Percentiles rank a stretch among this genome's conserved stretches.
Conservation (phyloP, 2,888 invertebrate species). For the Pandemis cinnamomeana region DNA sequence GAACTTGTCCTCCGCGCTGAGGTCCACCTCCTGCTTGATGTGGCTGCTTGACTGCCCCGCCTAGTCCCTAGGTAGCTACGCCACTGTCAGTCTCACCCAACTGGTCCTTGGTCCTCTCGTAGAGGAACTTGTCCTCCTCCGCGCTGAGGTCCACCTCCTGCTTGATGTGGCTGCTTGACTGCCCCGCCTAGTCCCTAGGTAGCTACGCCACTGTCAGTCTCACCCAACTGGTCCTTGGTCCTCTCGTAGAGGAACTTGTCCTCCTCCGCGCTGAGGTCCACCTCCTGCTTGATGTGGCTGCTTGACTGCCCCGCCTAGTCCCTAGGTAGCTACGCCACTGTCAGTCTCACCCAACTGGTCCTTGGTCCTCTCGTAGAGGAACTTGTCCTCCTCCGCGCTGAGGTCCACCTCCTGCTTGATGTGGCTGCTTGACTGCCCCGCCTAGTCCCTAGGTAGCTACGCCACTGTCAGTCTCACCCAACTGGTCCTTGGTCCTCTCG, state of each 20-base stretch:
- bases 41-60: too few relatives aligned
- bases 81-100: slow-evolving; percentile 55
- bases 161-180: slow-evolving; percentile 76
- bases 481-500: slow-evolving; percentile 66
- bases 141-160: slow-evolving; percentile 69
- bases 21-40: slow-evolving; percentile 75
- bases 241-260: too few relatives aligned
- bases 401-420: slow-evolving; percentile 77
- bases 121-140: slow-evolving; percentile 72
- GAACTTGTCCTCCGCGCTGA: slow-evolving; percentile 68
- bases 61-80: too few relatives aligned
- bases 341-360: slow-evolving; percentile 60
- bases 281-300: too few relatives aligned
- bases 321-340: too few relatives aligned
- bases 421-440: too few relatives aligned
- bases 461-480: slow-evolving; percentile 56
- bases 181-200: too few relatives aligned
- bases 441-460: too few relatives aligned
- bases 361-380: slow-evolving; percentile 67
- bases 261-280: too few relatives aligned
- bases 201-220: too few relatives aligned
- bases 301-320: too few relatives aligned
- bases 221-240: too few relatives aligned
- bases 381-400: slow-evolving; percentile 68
- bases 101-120: slow-evolving; percentile 68